phyloP scores from a whole-genome alignment of 1,140 invertebrate species.

The Microplitis mediator region DNA sequence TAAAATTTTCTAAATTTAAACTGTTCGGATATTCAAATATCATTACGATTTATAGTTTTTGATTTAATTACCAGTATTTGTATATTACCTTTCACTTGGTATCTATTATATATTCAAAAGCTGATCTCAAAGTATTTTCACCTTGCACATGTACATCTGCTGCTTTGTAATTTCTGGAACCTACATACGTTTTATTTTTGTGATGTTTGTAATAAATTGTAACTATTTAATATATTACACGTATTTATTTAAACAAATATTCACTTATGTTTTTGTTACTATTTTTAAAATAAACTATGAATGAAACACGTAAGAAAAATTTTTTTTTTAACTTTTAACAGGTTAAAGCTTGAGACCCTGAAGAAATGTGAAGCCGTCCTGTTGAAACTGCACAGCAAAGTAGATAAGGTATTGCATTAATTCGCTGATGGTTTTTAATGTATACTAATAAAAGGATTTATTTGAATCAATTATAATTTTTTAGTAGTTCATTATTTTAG shows the following conservation, averaged over 20 bases:
- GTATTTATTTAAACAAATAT: background rate
- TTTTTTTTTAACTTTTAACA: slow-evolving; percentile 42
- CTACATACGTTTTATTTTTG: slow-evolving; percentile 28
- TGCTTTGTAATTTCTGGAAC: slow-evolving; percentile 7
- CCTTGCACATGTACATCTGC: background rate
- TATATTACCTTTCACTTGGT: background rate
- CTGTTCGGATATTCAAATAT: too few species aligned
- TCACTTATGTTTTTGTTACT: background rate
- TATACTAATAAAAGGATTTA: background rate
- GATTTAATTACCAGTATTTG: background rate
- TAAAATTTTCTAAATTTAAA: too few species aligned
- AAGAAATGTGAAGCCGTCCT: slow-evolving; percentile 70
- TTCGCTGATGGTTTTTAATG: background rate
- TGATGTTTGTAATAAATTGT: background rate
- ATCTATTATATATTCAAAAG: background rate
- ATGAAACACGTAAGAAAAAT: slow-evolving; percentile 19
- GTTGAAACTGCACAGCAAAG: slow-evolving; percentile 68
- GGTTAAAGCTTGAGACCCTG: slow-evolving; percentile 70
- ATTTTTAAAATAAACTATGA: background rate
- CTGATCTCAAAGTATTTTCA: slow-evolving; percentile 30
- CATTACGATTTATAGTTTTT: too few species aligned
- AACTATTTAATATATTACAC: background rate
- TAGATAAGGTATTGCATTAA: slow-evolving; percentile 63
- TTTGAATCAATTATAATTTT: too few species aligned
- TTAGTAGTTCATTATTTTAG: too few species aligned